Base-by-base conservation (phyloP, 2,797 vertebrate species). In the Sphenodon punctatus region DNA sequence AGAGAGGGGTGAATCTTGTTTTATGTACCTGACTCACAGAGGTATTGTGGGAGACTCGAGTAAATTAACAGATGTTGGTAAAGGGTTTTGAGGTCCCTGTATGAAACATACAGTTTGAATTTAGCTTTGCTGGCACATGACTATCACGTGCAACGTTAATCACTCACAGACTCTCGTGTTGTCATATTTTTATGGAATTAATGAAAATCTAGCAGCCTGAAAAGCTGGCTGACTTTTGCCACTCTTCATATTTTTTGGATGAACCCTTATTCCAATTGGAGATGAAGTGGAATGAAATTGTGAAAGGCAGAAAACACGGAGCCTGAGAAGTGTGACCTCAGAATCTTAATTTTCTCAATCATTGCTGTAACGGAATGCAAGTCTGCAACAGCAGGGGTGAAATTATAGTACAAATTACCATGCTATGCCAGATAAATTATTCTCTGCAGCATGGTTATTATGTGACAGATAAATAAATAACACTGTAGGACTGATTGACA, bases 381-480 rank as follows among this genome's bases (percentile, higher is more conserved):
- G 93, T 93, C 91, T 94, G 91, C 80, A 94, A 91, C 94, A 95
- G 95, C 93, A 1, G 93, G 95, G 89, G 93, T 93, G 93, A 96
- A 96, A 96, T 96, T 95, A 95, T 82, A 93, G 92, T 87, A 93
- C 94, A 96, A 95, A 96, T 96, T 96, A 95, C 94, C 95, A 95
- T 94, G 94, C 91, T 92, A 95, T 93, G 95, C 93, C 88, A 85
- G 93, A 94, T 93, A 96, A 96, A 96, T 96, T 95, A 95, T 93
- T 95, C 94, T 96, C 93, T 90, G 91, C 91, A 93, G 88, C 92
- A 95, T 51, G 93, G 92, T 93, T 94, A 96, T 96, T 96, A 96
- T 93, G 84, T 90, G 94, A 94, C 93, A 95, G 95, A 96, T 95
- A 96, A 96, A 96, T 96, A 96, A 95, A 94, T 96, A 95, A 95